These are phyloP conservation scores for Florisuga fusca DNA, from an alignment of 2,797 vertebrate genomes.

Conservation along the genomic window DNA sequence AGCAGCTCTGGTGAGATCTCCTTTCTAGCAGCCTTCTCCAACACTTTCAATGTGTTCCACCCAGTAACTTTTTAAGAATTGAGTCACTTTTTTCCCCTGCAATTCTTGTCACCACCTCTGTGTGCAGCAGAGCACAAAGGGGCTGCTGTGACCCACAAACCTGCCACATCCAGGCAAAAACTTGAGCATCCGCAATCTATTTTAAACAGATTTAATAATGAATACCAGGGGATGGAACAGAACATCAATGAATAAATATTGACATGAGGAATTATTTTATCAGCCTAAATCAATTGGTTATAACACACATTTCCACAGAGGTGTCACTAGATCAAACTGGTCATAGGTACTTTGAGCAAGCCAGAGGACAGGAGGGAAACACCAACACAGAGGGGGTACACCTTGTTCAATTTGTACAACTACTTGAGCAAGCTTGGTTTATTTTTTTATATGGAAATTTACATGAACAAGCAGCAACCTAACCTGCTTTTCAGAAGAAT, in stretches of 20 bases:
- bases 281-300: neutral
- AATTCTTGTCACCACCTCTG: neutral
- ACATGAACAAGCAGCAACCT: neutral
- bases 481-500: neutral
- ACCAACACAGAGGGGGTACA: neutral
- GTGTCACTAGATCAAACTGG: neutral
- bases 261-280: neutral
- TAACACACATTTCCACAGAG: neutral
- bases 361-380: neutral
- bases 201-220: neutral
- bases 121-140: neutral
- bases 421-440: neutral
- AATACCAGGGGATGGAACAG: neutral
- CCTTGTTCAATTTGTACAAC: neutral
- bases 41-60: neutral
- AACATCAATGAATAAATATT: neutral
- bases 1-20: neutral
- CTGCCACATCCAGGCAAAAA: neutral
- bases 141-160: neutral
- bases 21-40: neutral
- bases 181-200: neutral
- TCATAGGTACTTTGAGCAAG: neutral
- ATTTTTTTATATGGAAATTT: neutral
- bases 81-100: neutral
- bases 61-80: neutral